Percentiles rank a stretch among this genome's conserved stretches.
phyloP scores from a whole-genome alignment of 2,888 invertebrate genomes.

The Drosophila cracens region DNA sequence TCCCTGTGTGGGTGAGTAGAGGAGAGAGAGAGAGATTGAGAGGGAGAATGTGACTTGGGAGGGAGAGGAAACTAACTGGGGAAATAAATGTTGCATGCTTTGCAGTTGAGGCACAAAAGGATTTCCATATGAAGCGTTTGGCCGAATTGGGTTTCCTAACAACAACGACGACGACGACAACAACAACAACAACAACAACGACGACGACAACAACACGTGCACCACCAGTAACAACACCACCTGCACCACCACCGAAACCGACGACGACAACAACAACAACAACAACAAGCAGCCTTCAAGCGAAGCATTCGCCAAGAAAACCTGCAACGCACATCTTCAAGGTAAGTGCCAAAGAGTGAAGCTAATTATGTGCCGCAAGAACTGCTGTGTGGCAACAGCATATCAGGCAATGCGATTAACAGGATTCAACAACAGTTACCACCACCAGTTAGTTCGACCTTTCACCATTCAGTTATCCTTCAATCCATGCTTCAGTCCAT shows the following conservation, averaged over 20 bases:
- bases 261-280: constrained; percentile 81
- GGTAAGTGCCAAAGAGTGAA: constrained; percentile 50
- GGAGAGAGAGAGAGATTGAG: not conserved
- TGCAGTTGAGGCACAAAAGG: constrained; percentile 94
- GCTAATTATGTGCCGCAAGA: constrained; percentile 57
- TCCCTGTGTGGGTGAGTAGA: constrained; percentile 94
- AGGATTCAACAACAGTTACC: constrained; percentile 50
- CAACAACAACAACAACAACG: constrained; percentile 86
- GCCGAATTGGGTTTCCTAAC: constrained; percentile 86
- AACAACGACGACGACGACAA: constrained; percentile 85
- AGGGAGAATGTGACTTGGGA: not conserved
- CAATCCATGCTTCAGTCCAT: constrained; percentile 57
- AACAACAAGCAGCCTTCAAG: constrained; percentile 83
- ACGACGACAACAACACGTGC: constrained; percentile 66
- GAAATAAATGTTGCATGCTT: constrained; percentile 7
- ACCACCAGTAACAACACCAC: constrained; percentile 7
- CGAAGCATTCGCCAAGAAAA: constrained; percentile 78
- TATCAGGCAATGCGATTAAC: constrained; percentile 48
- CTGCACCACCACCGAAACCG: constrained; percentile 69
- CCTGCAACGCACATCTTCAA: constrained; percentile 78
- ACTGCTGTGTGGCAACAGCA: constrained; percentile 14
- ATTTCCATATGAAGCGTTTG: constrained; percentile 90
- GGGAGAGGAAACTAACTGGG: not conserved
- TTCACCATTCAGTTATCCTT: constrained; percentile 40
- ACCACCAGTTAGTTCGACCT: not conserved